Evolutionary conservation across 2,113 vertebrate genomes (phyloP).

Genomic region (Xenopus borealis): DNA sequence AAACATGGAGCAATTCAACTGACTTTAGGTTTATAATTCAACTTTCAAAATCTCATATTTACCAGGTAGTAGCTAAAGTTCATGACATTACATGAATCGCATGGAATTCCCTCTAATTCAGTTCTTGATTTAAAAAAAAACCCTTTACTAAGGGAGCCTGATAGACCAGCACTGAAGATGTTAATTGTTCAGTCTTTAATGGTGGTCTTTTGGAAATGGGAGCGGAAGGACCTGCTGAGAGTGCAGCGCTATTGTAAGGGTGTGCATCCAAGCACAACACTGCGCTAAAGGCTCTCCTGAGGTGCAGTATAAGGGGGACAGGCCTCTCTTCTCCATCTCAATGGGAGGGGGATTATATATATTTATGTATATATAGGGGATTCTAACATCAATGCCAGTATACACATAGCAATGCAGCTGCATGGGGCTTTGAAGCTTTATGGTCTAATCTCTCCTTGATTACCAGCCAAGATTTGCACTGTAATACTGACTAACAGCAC

Average conservation of each 20-base stretch:
- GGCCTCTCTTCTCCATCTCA: slow-evolving; percentile 19
- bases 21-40: too few species aligned
- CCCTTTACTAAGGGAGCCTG: too few species aligned
- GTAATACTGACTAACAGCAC: too few species aligned
- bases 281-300: slow-evolving; percentile 3
- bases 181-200: neutral
- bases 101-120: too few species aligned
- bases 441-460: slow-evolving; percentile 27
- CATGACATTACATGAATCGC: too few species aligned
- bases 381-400: slow-evolving; percentile 20
- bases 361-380: too few species aligned
- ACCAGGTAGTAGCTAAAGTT: too few species aligned
- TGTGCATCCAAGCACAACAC: slow-evolving; percentile 34
- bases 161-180: slow-evolving; percentile 7
- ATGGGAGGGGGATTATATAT: slow-evolving; percentile 23
- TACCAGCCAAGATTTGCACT: slow-evolving; percentile 16
- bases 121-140: too few species aligned
- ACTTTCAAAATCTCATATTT: too few species aligned
- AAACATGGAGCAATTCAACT: too few species aligned
- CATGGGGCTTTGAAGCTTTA: slow-evolving; percentile 20
- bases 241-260: slow-evolving; percentile 18
- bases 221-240: slow-evolving; percentile 9
- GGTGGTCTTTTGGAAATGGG: slow-evolving; percentile 13
- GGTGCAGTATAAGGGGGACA: slow-evolving; percentile 19
- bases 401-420: slow-evolving; percentile 37